These are phyloP conservation scores for Peromyscus aztecus DNA, from an alignment of 2,797 vertebrate species.

Conservation along the genomic window DNA sequence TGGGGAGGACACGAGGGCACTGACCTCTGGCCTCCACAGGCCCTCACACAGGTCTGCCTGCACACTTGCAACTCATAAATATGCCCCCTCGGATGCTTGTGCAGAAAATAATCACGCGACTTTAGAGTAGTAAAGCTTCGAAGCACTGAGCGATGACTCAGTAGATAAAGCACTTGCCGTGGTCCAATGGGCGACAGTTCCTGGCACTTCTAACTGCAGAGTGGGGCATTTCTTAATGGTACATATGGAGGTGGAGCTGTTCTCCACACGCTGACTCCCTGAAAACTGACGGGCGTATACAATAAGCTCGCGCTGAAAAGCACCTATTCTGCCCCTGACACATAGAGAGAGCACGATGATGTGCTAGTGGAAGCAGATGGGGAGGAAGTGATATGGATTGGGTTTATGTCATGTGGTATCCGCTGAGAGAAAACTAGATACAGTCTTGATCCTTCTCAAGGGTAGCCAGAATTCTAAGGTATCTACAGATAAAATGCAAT, in stretches of 20 bases:
- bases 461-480: not conserved
- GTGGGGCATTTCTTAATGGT: not conserved
- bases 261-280: not conserved
- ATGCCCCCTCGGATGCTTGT: not conserved
- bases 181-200: not conserved
- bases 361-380: not conserved
- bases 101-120: not conserved
- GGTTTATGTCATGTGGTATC: not conserved
- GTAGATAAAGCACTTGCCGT: not conserved
- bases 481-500: constrained; percentile 26
- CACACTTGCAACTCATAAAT: not conserved
- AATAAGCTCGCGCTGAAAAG: not conserved
- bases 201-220: not conserved
- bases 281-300: not conserved
- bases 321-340: not conserved
- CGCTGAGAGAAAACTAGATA: not conserved
- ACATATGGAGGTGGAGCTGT: not conserved
- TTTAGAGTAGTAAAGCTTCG: not conserved
- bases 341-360: not conserved
- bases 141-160: not conserved
- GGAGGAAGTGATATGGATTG: not conserved
- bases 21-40: not conserved
- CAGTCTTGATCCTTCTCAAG: not conserved
- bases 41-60: not conserved
- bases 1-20: not conserved